Base-by-base conservation (phyloP, 2,888 invertebrate genomes). In the Melinopterus prodromus region DNA sequence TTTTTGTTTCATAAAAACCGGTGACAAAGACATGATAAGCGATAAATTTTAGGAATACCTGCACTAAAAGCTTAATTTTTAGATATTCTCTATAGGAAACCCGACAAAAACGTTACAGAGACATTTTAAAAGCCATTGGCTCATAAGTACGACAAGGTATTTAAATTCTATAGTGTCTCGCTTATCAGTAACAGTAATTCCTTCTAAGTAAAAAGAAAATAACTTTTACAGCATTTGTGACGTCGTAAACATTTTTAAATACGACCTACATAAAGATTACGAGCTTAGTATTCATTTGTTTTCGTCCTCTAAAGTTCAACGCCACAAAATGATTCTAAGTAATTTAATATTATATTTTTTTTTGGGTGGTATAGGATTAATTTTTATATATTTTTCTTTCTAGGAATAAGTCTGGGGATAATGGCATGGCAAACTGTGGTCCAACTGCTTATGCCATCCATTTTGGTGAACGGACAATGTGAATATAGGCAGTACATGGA, bases 401-500 rank as follows among this genome's bases (percentile, higher is more conserved):
- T 79, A 82, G 82, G 80, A 74, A 26, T 26, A 16, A 77, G 69
- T 14, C 26, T 38, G 71, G 35, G 71, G 37, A 15, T 82, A 36
- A 87, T 85, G 85, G 83, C 35, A 6, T 74, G 74, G 74, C 35
- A 35, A 15, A 36, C 74, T 16, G 16, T 74, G 26, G 81, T 88
- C 35, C 85, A 87, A 79, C 84, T 87, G n/a, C 81, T 89, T 53
- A 84, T 87, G 80, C 87, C 87, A 3, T 78, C 85, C 5, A 84
- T 84, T 1, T 79, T 85, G 69, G 86, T 87, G 0, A 84, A 87
- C 78, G 87, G 91, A 80, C 77, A 87, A 0, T 93, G 93, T 84
- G 90, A 91, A 81, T 92, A 83, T 80, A 82, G 82, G 4, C 90
- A 91, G 84, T 79, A 86, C 16, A 84, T 92, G 6, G 16, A 76